A percentile compares a stretch with the other conserved stretches of the same genome.
These are phyloP conservation scores for Trichomalopsis sarcophagae DNA, from an alignment of 1,140 invertebrate species.

Conservation along the genomic window DNA sequence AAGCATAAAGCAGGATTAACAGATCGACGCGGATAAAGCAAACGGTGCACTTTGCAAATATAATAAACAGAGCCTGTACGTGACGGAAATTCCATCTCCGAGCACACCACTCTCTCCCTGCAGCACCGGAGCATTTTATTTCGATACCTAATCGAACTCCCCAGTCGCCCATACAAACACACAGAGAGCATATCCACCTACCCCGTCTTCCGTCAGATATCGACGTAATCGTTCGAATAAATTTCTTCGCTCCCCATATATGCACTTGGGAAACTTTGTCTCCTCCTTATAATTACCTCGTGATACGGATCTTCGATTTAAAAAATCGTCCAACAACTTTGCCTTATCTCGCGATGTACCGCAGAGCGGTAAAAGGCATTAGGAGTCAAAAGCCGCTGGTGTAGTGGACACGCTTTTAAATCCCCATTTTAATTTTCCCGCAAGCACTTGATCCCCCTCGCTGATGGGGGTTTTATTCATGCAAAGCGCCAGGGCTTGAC, in stretches of 20 bases:
- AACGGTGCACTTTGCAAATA: neutral
- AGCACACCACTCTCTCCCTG: neutral
- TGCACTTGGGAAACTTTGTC: neutral
- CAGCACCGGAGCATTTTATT: constrained; percentile 39
- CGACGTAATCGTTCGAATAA: constrained; percentile 32
- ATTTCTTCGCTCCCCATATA: neutral
- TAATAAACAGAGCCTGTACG: neutral
- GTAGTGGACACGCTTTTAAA: constrained; percentile 41
- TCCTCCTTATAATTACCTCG: constrained; percentile 20
- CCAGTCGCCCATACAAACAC: constrained; percentile 34
- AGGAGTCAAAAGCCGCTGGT: neutral
- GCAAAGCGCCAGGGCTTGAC: constrained; percentile 50
- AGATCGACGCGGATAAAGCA: neutral
- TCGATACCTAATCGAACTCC: constrained; percentile 23
- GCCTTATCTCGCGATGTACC: neutral
- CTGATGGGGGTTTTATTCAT: constrained; percentile 50
- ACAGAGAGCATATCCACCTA: no score
- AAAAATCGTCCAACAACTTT: neutral
- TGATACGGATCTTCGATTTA: neutral
- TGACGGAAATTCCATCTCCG: constrained; percentile 21
- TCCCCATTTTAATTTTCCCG: constrained; percentile 52
- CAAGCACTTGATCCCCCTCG: constrained; percentile 50
- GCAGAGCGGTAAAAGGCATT: neutral
- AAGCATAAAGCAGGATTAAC: no score
- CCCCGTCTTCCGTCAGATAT: neutral